Evolutionary conservation across 2,113 vertebrate species (phyloP).

Genomic region (Gallinago paraguaiae): DNA sequence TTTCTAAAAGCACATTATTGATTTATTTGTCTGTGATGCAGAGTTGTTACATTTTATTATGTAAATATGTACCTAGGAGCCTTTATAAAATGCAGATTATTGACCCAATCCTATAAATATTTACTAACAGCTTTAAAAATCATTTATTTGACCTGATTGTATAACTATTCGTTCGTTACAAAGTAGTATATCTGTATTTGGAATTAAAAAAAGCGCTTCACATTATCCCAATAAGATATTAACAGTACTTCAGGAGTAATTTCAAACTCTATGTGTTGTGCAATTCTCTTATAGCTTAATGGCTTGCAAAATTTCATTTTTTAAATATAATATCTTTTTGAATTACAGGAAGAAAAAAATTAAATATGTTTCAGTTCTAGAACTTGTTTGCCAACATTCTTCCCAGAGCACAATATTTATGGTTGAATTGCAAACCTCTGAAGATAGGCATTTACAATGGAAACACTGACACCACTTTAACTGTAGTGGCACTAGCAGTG

Average conservation of each 20-base stretch:
- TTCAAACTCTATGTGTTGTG: neutral
- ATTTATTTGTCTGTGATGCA: neutral
- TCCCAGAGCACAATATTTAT: slow-evolving; percentile 19
- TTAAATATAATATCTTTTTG: neutral
- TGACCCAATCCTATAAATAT: neutral
- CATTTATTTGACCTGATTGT: neutral
- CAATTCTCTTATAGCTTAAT: neutral
- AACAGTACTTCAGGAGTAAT: neutral
- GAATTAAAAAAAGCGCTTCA: neutral
- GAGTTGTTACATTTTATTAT: neutral
- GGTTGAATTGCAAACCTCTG: slow-evolving; percentile 44
- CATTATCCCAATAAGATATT: neutral
- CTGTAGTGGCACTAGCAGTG: neutral
- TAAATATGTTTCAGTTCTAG: neutral
- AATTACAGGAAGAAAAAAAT: neutral
- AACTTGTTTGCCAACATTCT: slow-evolving; percentile 40
- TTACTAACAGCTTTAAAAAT: neutral
- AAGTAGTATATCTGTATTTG: neutral
- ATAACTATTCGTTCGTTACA: neutral
- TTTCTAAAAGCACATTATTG: neutral
- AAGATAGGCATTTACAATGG: slow-evolving; percentile 52
- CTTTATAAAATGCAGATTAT: neutral
- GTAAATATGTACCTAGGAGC: neutral
- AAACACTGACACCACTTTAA: slow-evolving; percentile 47
- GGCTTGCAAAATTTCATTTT: neutral